These are phyloP conservation scores for Syngnathus floridae DNA, from an alignment of 2,113 vertebrate species.

Conservation along the genomic window DNA sequence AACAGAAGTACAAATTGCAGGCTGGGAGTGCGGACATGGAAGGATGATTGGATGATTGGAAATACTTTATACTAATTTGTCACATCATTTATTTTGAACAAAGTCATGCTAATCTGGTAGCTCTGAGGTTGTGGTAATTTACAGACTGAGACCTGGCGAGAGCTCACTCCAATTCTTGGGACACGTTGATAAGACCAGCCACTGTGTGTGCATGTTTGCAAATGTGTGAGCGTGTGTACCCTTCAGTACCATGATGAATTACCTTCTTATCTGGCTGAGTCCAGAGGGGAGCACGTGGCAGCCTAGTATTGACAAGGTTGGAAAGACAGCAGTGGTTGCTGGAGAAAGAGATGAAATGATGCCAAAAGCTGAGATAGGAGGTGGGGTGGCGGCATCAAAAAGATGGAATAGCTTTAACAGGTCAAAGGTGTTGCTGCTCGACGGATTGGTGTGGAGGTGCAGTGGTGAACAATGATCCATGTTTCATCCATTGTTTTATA, in stretches of 20 bases:
- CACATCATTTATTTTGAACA: not conserved
- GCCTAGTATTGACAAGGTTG: not conserved
- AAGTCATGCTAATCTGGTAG: not conserved
- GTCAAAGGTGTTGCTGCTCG: not conserved
- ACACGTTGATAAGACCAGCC: not conserved
- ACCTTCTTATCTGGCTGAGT: constrained; percentile 1
- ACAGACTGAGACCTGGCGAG: not conserved
- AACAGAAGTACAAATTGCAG: not conserved
- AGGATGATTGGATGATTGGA: not conserved
- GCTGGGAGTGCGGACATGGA: not conserved
- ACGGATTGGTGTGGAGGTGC: too few relatives aligned
- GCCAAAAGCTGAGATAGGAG: not conserved
- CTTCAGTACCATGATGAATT: not conserved
- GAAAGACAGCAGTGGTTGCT: not conserved
- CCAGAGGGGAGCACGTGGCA: not conserved
- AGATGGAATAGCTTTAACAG: not conserved
- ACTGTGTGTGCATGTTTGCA: not conserved
- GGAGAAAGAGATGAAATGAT: not conserved
- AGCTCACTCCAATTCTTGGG: not conserved
- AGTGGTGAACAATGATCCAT: too few relatives aligned
- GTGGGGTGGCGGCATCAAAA: not conserved
- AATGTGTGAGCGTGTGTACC: not conserved
- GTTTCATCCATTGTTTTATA: too few relatives aligned
- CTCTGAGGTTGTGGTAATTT: not conserved
- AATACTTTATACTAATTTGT: not conserved